Evolutionary conservation across 2,113 vertebrate species (phyloP), one percentile per base, ranked within the genome.

Genomic region (Triplophysa siluroides): DNA sequence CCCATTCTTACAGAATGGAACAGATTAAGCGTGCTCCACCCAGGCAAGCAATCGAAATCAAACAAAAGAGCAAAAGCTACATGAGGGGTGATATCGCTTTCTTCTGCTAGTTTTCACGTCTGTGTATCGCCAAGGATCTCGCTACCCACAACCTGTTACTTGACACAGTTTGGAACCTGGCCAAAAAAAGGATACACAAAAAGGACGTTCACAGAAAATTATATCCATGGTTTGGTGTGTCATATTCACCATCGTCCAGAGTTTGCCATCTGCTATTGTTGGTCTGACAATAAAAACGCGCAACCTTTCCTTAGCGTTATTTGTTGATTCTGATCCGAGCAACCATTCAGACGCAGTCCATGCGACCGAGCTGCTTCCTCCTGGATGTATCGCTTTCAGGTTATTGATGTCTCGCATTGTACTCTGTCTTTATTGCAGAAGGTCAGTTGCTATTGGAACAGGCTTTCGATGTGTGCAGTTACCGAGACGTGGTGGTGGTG

Each of bases 341-440:
- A 83, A 81, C 83, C 84, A 86, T 90, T 89, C 87, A 83, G 78
- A 71, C 81, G 72, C 56, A 64, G 85, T 87, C 85, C 86, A 81
- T 86, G 87, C 68, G 79, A 87, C 83, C 19, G 80, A 85, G 85
- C 71, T 81, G 88, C 87, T 93, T 93, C 91, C 88, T 88, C 77
- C 88, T 72, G 76, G 26, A 8, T 71, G 84, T 89, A 85, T 92
- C 85, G 1, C 64, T 89, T 93, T 89, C 89, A 91, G 82, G 85
- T 92, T 84, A 89, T 87, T 91, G 86, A 92, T 86, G 89, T 87
- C 86, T 87, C 21, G 85, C 88, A 90, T 91, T 92, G 89, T 92
- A 81, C 73, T 50, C 64, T 47, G 68, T 87, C 84, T 89, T 91
- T 90, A 81, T 88, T 68, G 66, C 82, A 84, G 84, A 80, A 86